Evolutionary conservation across 2,113 vertebrate species (phyloP).

Genomic region (Myiozetetes cayanensis): DNA sequence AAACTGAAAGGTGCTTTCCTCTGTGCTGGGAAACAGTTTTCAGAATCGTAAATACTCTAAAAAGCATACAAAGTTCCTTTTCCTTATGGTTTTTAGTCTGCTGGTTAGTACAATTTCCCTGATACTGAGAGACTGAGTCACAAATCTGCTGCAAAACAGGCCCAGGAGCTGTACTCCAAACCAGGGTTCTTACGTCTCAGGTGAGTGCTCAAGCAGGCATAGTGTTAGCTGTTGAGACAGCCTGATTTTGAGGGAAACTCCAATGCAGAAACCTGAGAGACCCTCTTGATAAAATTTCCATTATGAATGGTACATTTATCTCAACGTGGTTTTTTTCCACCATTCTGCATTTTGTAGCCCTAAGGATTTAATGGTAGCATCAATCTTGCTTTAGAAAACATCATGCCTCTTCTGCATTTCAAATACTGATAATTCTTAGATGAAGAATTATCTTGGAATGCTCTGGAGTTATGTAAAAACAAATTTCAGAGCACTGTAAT

Average conservation of each 20-base stretch:
- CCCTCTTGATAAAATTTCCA: neutral
- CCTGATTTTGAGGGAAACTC: neutral
- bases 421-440: neutral
- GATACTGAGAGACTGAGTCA: neutral
- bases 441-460: neutral
- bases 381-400: constrained; percentile 9
- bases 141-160: neutral
- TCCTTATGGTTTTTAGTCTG: neutral
- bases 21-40: neutral
- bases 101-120: neutral
- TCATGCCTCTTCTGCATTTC: neutral
- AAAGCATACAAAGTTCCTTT: neutral
- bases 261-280: neutral
- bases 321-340: neutral
- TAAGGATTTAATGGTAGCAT: neutral
- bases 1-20: neutral
- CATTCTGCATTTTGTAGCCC: neutral
- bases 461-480: neutral
- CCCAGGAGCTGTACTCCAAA: neutral
- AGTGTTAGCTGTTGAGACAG: neutral
- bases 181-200: neutral
- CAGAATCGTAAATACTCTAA: neutral
- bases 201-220: neutral
- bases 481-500: neutral
- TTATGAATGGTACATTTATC: neutral